These are phyloP conservation scores for Burhinus oedicnemus DNA, from an alignment of 2,113 vertebrate genomes.

Conservation along the genomic window DNA sequence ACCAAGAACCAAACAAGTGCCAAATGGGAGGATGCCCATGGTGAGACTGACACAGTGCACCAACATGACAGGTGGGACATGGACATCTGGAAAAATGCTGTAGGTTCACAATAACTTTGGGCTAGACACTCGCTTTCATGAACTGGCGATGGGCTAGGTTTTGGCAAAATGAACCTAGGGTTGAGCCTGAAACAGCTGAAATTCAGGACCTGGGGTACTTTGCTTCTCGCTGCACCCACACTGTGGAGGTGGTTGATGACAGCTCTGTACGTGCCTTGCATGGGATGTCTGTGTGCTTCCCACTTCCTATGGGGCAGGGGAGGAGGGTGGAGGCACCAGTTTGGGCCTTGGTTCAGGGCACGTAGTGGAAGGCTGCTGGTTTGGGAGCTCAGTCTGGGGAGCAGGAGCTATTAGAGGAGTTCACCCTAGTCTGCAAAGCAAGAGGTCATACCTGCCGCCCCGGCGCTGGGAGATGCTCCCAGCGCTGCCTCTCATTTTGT, in stretches of 20 bases:
- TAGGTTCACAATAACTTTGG: neutral
- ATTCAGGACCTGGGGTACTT: neutral
- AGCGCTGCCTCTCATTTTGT: neutral
- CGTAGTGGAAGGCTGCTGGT: neutral
- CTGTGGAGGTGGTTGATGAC: neutral
- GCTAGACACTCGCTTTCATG: neutral
- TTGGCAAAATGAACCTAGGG: neutral
- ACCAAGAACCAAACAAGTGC: neutral
- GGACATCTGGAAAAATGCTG: neutral
- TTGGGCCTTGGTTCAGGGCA: neutral
- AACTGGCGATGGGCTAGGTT: neutral
- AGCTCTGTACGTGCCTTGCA: neutral
- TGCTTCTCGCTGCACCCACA: neutral
- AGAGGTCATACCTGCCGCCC: neutral
- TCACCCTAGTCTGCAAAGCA: neutral
- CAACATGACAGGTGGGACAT: accelerated
- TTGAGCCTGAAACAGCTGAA: neutral
- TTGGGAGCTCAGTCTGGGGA: neutral
- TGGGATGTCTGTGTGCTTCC: neutral
- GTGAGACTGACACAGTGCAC: accelerated
- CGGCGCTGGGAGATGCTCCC: neutral
- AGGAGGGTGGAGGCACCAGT: neutral
- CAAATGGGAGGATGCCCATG: neutral
- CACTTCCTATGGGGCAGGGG: accelerated
- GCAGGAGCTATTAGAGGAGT: neutral